phyloP scores from a whole-genome alignment of 2,888 invertebrate genomes.

The Caenorhabditis wallacei region DNA sequence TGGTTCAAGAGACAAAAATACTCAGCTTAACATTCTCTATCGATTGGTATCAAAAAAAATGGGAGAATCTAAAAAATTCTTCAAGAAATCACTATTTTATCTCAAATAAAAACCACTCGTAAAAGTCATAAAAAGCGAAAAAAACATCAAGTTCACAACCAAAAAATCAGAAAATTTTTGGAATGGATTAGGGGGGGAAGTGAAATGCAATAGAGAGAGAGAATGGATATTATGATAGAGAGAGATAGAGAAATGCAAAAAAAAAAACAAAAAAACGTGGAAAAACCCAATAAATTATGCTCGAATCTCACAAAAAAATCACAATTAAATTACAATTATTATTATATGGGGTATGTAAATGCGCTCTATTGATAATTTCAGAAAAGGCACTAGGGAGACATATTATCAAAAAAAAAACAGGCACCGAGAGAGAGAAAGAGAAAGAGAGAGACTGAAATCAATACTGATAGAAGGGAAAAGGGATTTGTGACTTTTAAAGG shows the following conservation, averaged over 20 bases:
- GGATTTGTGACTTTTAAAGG: too few relatives aligned
- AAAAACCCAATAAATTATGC: slow-evolving; percentile 43
- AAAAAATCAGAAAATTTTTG: slow-evolving; percentile 1
- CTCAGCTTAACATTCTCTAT: too few relatives aligned
- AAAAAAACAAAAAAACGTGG: slow-evolving; percentile 3
- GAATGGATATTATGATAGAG: slow-evolving; percentile 2
- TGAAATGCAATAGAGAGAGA: slow-evolving; percentile 42
- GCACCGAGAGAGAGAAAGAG: slow-evolving; percentile 39
- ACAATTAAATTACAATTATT: slow-evolving; percentile 45
- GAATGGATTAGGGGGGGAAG: slow-evolving; percentile 31
- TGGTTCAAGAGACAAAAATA: too few relatives aligned
- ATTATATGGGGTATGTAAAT: background rate
- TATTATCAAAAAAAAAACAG: background rate
- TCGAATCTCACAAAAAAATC: background rate
- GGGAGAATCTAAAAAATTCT: background rate
- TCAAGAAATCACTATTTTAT: background rate
- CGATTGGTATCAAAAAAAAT: too few relatives aligned
- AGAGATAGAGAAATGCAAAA: background rate
- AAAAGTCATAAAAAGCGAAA: background rate
- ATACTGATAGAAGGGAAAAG: slow-evolving; percentile 23
- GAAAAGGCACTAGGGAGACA: slow-evolving; percentile 34
- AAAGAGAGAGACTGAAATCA: slow-evolving; percentile 31
- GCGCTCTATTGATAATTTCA: background rate
- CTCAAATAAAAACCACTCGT: background rate
- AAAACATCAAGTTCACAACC: slow-evolving; percentile 12